phyloP scores from a whole-genome alignment of 2,113 vertebrate species.

The Ranitomeya variabilis region DNA sequence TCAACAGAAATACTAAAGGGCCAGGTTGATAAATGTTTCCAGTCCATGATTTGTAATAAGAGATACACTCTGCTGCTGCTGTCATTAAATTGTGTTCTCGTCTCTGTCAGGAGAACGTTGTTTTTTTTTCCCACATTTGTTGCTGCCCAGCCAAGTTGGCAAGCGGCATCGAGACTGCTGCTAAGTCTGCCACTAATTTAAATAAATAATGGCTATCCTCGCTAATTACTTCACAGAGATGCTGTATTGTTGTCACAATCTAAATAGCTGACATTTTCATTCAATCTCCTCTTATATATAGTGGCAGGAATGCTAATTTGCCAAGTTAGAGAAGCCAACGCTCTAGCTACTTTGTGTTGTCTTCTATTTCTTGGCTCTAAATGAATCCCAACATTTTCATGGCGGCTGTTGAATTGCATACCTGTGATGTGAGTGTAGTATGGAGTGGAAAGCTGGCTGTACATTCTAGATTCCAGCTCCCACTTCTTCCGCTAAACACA shows the following conservation, averaged over 20 bases:
- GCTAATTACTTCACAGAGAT: slow-evolving; percentile 8
- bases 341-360: neutral
- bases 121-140: neutral
- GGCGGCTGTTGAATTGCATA: neutral
- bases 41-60: neutral
- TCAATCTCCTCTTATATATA: neutral
- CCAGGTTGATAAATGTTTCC: neutral
- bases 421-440: neutral
- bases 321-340: neutral
- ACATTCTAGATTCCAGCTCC: too few relatives aligned
- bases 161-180: neutral
- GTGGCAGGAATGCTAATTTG: neutral
- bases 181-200: slow-evolving; percentile 19
- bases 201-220: slow-evolving; percentile 27
- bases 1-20: neutral
- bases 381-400: neutral
- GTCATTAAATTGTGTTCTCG: neutral
- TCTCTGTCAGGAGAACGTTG: neutral
- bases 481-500: too few relatives aligned
- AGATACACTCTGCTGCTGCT: neutral
- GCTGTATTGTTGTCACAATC: slow-evolving; percentile 3
- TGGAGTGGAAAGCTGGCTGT: neutral
- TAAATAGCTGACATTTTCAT: slow-evolving; percentile 33
- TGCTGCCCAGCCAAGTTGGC: slow-evolving; percentile 27
- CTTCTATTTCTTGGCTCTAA: neutral